phyloP scores from a whole-genome alignment of 2,113 vertebrate species.

The Cyrtonyx montezumae region DNA sequence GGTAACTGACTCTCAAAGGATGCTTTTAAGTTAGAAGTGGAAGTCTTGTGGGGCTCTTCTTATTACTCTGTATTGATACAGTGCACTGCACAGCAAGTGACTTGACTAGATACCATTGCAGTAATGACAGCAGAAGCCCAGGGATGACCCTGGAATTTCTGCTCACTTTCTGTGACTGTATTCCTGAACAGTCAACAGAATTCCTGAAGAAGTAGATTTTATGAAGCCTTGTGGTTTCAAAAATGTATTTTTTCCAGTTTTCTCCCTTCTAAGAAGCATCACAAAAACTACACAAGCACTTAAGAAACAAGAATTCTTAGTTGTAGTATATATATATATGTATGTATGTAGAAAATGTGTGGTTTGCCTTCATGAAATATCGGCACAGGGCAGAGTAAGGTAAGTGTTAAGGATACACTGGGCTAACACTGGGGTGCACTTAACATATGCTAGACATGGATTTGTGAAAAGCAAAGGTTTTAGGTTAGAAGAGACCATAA shows the following conservation, averaged over 20 bases:
- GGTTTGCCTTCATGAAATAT: not conserved
- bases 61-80: not conserved
- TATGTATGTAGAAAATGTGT: not conserved
- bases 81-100: not conserved
- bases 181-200: not conserved
- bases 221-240: not conserved
- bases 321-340: not conserved
- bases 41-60: not conserved
- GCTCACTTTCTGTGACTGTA: not conserved
- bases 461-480: not conserved
- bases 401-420: not conserved
- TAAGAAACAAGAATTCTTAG: not conserved
- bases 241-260: not conserved
- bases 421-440: not conserved
- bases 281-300: not conserved
- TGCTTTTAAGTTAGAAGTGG: not conserved
- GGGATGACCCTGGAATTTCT: slow-evolving; percentile 6
- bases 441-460: not conserved
- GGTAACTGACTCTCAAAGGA: not conserved
- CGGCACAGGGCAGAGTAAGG: not conserved
- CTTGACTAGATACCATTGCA: not conserved
- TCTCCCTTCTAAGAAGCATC: not conserved
- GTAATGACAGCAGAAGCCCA: not conserved
- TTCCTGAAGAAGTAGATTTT: not conserved
- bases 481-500: not conserved